These are phyloP conservation scores for Criorhina ranunculi DNA, from an alignment of 2,888 invertebrate genomes.

Conservation along the genomic window DNA sequence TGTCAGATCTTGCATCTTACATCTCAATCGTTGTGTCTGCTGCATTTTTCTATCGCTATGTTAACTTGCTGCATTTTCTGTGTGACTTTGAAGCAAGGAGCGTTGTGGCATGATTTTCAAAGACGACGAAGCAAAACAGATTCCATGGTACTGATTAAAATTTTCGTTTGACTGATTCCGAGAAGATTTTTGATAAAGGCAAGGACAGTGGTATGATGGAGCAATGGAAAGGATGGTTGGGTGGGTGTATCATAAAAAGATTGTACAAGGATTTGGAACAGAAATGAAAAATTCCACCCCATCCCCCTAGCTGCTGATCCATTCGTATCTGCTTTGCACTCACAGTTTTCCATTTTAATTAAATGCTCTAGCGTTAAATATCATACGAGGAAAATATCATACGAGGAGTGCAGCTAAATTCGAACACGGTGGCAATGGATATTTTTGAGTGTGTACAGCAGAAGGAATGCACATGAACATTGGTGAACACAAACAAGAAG, in stretches of 20 bases:
- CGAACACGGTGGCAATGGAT: constrained; percentile 3
- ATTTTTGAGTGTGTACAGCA: background rate
- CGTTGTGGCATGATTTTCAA: constrained; percentile 17
- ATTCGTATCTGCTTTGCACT: constrained; percentile 3
- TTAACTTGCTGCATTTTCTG: constrained; percentile 38
- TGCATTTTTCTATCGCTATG: constrained; percentile 18
- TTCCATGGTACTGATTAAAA: constrained; percentile 70
- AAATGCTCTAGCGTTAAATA: constrained; percentile 35
- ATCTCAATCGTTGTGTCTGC: constrained; percentile 49
- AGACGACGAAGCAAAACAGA: constrained; percentile 37
- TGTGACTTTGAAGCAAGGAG: constrained; percentile 9
- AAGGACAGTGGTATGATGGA: background rate
- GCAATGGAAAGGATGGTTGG: too few relatives aligned
- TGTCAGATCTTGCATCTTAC: constrained; percentile 56
- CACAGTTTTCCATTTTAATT: constrained; percentile 55
- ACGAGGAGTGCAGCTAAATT: constrained; percentile 14
- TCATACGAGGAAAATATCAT: constrained; percentile 6
- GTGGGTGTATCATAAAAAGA: constrained; percentile 15
- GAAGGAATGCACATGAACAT: background rate
- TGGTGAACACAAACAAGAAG: background rate
- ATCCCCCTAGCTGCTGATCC: background rate
- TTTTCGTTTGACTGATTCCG: constrained; percentile 70
- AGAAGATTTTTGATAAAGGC: constrained; percentile 42
- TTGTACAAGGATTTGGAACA: constrained; percentile 45
- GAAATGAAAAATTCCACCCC: constrained; percentile 46